Percentiles rank a stretch among this genome's conserved stretches.
phyloP scores from a whole-genome alignment of 2,113 vertebrate genomes.

The Pongo pygmaeus region DNA sequence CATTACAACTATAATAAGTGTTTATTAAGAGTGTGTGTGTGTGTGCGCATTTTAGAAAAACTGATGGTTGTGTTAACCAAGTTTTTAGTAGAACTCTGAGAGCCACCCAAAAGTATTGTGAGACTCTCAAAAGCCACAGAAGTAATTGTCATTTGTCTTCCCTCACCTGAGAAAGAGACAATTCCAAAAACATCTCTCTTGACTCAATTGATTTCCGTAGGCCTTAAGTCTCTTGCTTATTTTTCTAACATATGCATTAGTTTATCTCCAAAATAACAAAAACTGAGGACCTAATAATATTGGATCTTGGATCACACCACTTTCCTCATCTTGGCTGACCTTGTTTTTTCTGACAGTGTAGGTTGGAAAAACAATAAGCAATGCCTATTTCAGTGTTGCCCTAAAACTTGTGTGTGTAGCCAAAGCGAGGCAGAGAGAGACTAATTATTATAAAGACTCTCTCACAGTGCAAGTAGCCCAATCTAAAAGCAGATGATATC shows the following conservation, averaged over 20 bases:
- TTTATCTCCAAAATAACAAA: background rate
- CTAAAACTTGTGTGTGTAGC: background rate
- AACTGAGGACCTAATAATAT: background rate
- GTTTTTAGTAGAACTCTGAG: background rate
- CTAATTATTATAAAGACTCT: background rate
- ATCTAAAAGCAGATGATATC: background rate
- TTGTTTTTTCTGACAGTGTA: background rate
- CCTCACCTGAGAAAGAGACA: background rate
- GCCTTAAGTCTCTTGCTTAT: background rate
- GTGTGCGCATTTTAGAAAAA: background rate
- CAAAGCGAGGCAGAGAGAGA: accelerated
- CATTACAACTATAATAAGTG: background rate
- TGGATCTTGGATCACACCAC: background rate
- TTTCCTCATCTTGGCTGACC: background rate
- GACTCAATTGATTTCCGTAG: background rate
- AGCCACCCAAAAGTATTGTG: too few species aligned
- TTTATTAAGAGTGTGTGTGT: background rate
- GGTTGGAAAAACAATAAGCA: background rate
- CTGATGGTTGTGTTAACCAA: background rate
- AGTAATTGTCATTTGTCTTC: background rate
- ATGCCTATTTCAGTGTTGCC: background rate
- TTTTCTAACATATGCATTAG: background rate
- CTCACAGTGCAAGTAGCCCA: background rate
- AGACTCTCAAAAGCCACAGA: background rate
- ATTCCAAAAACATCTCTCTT: background rate